These are phyloP conservation scores for Sebastes alutus DNA, from an alignment of 2,797 vertebrate species.

Conservation along the genomic window DNA sequence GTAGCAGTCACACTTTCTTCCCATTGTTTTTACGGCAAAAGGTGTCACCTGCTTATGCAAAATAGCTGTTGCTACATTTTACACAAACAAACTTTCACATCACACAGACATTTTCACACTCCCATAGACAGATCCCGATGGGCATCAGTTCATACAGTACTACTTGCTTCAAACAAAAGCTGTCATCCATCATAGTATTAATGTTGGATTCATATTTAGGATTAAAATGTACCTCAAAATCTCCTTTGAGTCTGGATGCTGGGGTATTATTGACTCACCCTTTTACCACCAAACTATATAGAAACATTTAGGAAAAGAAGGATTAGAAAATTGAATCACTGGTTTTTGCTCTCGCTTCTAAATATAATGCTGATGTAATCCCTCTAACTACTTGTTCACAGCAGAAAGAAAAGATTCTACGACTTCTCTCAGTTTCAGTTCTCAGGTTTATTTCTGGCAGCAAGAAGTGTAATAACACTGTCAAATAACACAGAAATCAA, in stretches of 20 bases:
- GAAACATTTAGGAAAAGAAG: neutral
- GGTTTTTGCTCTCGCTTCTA: neutral
- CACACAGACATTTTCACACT: neutral
- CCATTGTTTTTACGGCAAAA: neutral
- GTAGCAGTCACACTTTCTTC: neutral
- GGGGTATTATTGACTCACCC: neutral
- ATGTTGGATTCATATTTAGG: slow-evolving; percentile 13
- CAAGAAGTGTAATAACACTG: slow-evolving; percentile 44
- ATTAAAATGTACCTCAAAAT: slow-evolving; percentile 5
- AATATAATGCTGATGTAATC: slow-evolving; percentile 24
- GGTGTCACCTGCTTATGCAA: neutral
- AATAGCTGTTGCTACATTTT: neutral
- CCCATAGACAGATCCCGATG: neutral
- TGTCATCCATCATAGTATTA: neutral
- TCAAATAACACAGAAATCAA: slow-evolving; percentile 54
- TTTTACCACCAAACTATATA: slow-evolving; percentile 12
- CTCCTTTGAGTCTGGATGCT: neutral
- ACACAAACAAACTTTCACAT: neutral
- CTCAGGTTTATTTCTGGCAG: slow-evolving; percentile 40
- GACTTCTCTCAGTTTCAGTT: slow-evolving; percentile 18
- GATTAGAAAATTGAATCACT: slow-evolving; percentile 18
- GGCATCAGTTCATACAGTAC: neutral
- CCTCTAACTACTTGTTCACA: slow-evolving; percentile 18
- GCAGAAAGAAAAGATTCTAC: slow-evolving; percentile 7
- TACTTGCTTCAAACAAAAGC: slow-evolving; percentile 2